phyloP scores from a whole-genome alignment of 2,888 invertebrate genomes.

The Acronicta aceris region DNA sequence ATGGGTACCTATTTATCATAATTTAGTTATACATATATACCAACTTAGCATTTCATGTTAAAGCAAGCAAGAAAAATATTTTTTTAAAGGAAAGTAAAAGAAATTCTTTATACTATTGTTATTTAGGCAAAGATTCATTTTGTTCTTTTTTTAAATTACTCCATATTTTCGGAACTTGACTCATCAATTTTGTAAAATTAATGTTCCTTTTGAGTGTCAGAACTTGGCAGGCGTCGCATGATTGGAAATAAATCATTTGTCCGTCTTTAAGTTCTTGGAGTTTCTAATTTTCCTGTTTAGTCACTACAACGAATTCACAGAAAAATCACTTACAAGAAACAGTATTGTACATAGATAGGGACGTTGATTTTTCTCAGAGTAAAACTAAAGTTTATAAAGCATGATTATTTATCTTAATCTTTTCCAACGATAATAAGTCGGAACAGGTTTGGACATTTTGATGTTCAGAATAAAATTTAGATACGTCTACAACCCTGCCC shows the following conservation, averaged over 20 bases:
- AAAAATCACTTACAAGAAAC: conserved; percentile 11
- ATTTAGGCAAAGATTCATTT: neutral
- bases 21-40: too few species aligned
- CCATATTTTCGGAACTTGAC: conserved; percentile 14
- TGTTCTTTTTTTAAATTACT: neutral
- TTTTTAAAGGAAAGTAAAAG: too few species aligned
- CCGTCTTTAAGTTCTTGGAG: conserved; percentile 31
- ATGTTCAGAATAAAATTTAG: conserved; percentile 4
- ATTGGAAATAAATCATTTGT: conserved; percentile 43
- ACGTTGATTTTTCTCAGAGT: conserved; percentile 9
- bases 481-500: too few species aligned
- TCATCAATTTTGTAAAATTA: conserved; percentile 26
- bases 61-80: too few species aligned
- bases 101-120: too few species aligned
- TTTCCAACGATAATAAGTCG: neutral
- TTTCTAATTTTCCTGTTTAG: conserved; percentile 47
- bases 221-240: conserved; percentile 40
- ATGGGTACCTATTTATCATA: neutral
- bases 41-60: too few species aligned
- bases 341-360: neutral
- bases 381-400: conserved; percentile 5
- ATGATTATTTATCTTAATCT: conserved; percentile 15
- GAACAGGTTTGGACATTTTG: too few species aligned
- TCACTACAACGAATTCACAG: conserved; percentile 18
- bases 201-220: conserved; percentile 23